phyloP scores from a whole-genome alignment of 2,113 vertebrate genomes.

The Trochalopteron elliotii region DNA sequence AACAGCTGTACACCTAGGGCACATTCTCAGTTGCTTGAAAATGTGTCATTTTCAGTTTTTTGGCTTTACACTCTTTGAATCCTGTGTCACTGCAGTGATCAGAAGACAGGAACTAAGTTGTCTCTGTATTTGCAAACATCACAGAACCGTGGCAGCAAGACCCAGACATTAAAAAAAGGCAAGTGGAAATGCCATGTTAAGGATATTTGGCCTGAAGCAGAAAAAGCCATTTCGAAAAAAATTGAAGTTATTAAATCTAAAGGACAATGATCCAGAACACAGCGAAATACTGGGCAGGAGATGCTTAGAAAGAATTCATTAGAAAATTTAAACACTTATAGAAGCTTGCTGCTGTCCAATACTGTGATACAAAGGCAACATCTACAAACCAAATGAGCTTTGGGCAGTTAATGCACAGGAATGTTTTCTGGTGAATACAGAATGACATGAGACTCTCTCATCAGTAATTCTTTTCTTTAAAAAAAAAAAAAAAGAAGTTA shows the following conservation, averaged over 20 bases:
- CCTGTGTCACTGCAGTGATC: neutral
- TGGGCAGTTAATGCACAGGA: neutral
- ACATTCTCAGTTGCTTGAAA: slow-evolving; percentile 15
- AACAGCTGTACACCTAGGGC: slow-evolving; percentile 52
- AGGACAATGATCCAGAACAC: neutral
- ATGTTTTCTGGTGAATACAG: neutral
- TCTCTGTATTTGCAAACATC: neutral
- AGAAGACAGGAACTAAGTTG: neutral
- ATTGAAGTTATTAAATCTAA: neutral
- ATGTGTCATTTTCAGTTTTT: neutral
- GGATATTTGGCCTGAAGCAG: neutral
- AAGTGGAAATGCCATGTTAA: neutral
- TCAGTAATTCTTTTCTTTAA: neutral
- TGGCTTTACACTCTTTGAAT: neutral
- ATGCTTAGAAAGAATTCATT: neutral
- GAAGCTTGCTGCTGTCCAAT: neutral
- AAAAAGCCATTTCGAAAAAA: neutral
- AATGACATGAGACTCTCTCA: neutral
- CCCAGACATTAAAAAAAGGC: neutral
- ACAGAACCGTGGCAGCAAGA: neutral
- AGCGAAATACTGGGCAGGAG: neutral
- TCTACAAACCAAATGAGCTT: neutral
- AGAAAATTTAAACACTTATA: neutral
- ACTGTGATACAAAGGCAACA: neutral
- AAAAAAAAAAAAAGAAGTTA: neutral